phyloP scores from a whole-genome alignment of 1,140 invertebrate species.

The Drosophila pachea region DNA sequence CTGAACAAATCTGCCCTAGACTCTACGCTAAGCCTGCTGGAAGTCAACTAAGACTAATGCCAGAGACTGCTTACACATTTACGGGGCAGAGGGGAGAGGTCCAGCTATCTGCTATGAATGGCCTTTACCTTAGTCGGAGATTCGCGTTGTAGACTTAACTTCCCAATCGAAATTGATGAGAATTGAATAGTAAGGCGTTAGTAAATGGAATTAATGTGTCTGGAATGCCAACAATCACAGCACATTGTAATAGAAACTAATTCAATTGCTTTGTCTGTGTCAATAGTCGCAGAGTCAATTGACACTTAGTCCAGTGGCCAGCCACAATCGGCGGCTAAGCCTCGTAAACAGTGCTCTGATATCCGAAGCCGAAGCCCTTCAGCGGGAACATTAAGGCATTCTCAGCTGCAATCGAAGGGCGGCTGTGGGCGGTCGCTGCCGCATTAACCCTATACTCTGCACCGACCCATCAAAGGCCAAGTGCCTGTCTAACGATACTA shows the following conservation, averaged over 20 bases:
- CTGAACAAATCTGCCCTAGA: not conserved
- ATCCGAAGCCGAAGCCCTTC: conserved; percentile 8
- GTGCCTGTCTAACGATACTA: conserved; percentile 8
- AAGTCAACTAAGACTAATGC: too few relatives aligned
- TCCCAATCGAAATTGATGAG: too few relatives aligned
- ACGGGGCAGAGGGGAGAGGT: too few relatives aligned
- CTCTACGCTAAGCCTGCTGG: not conserved
- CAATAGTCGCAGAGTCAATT: conserved; percentile 3
- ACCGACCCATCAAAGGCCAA: not conserved
- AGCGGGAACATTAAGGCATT: not conserved
- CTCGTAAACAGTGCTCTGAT: not conserved
- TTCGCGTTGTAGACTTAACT: too few relatives aligned
- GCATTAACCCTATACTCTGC: not conserved
- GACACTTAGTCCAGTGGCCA: not conserved
- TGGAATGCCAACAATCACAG: not conserved
- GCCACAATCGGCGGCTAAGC: not conserved
- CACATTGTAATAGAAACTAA: not conserved
- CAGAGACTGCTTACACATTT: too few relatives aligned
- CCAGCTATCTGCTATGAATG: too few relatives aligned
- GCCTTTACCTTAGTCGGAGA: too few relatives aligned
- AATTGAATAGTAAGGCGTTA: not conserved
- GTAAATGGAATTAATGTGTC: not conserved
- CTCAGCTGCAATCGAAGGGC: conserved; percentile 4
- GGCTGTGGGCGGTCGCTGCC: not conserved
- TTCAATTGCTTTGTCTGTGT: conserved; percentile 12